Evolutionary conservation across 2,113 vertebrate genomes (phyloP), one percentile per base, ranked within the genome.

Genomic region (Leptosomus discolor): DNA sequence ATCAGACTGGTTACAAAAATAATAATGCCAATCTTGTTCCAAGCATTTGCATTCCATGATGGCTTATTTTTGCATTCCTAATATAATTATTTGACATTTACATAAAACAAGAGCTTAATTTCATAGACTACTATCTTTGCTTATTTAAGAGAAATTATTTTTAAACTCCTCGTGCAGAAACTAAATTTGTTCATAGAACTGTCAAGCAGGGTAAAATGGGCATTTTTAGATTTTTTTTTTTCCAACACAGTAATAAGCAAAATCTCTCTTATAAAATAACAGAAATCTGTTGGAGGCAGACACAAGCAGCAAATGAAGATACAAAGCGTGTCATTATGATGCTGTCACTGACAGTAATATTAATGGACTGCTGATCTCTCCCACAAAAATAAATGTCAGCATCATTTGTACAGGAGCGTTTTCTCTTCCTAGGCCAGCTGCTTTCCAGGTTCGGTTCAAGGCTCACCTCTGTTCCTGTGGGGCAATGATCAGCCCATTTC

Each of bases 21-120:
- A 98, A 98, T 96, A 97, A 97, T 95, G 75, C 43, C 77, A 92
- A 85, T 82, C 81, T 92, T 93, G 77, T 96, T 96, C 77, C 94
- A 67, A 97, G 91, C 77, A 79, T 97, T 97, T 97, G 56, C 61
- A 43, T 97, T 98, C 95, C 97, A 94, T 98, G 96, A 96, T 96
- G 84, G 91, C 61, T 93, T 97, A 15, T 78, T 97, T 98, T 94
- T n/a, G 73, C 88, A 94, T 97, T 97, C 94, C 74, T 96, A 97
- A 93, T 96, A 97, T 87, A 98, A 97, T 98, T 98, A 97, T 98
- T 96, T 94, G 86, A 84, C 95, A 96, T 93, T 97, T 98, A 92
- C 91, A 90, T 96, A 97, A 97, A 98, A 97, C 85, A 97, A 97
- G 97, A 85, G 68, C 85, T 92, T 92, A 85, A 83, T 92, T 97